Evolutionary conservation across 2,888 invertebrate species (phyloP).

Genomic region (Pseudanteris insignis): DNA sequence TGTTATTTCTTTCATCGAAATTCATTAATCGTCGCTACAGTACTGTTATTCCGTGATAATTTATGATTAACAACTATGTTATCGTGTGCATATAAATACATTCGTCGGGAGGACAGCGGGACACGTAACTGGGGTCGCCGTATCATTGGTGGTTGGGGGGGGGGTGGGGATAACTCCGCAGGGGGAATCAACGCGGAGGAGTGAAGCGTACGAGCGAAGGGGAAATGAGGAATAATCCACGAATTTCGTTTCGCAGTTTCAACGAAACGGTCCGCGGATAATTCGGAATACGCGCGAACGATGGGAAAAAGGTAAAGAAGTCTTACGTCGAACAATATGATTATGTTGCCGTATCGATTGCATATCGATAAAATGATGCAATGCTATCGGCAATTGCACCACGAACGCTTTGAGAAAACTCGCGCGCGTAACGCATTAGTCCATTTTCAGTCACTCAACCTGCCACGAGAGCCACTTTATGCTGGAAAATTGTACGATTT

Average conservation of each 20-base stretch:
- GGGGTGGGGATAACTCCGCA: too few species aligned
- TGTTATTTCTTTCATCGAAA: neutral
- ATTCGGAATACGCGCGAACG: too few species aligned
- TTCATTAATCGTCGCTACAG: neutral
- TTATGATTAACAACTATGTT: constrained; percentile 22
- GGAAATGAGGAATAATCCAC: neutral
- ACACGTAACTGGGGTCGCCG: constrained; percentile 27
- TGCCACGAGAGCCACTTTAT: constrained; percentile 1
- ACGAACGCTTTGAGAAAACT: constrained; percentile 27
- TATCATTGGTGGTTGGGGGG: too few species aligned
- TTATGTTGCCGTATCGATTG: constrained; percentile 32
- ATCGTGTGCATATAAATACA: constrained; percentile 27
- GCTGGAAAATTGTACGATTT: neutral
- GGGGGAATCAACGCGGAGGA: constrained; percentile 9
- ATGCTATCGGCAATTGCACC: constrained; percentile 24
- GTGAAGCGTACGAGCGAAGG: constrained; percentile 1
- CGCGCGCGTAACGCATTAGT: constrained; percentile 17
- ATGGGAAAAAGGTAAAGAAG: constrained; percentile 7
- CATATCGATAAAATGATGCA: constrained; percentile 32
- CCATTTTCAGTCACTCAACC: constrained; percentile 10
- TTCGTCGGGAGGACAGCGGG: constrained; percentile 22
- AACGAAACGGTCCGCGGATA: too few species aligned
- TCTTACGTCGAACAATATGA: constrained; percentile 19
- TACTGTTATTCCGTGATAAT: constrained; percentile 16
- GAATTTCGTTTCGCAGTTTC: too few species aligned